phyloP scores from a whole-genome alignment of 2,888 invertebrate genomes.

The Toxonevra muliebris region DNA sequence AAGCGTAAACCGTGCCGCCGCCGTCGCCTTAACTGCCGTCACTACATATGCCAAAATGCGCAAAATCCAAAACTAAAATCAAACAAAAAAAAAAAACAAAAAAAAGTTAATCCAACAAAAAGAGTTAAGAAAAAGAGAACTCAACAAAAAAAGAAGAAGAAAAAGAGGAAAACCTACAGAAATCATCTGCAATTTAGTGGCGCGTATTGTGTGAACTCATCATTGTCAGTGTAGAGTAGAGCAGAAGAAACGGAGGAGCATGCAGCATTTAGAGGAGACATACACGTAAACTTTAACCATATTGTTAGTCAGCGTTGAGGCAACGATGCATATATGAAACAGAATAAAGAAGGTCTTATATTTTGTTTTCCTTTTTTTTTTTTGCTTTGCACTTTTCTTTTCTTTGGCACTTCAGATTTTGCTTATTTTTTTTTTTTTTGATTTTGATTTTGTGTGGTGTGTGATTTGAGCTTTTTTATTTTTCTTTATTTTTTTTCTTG shows the following conservation, averaged over 20 bases:
- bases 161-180: slow-evolving; percentile 26
- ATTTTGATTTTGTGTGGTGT: slow-evolving; percentile 9
- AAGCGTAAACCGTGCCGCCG: slow-evolving; percentile 43
- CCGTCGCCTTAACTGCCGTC: slow-evolving; percentile 26
- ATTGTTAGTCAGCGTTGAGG: too few relatives aligned
- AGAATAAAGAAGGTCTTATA: slow-evolving; percentile 11
- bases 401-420: background rate
- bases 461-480: slow-evolving; percentile 9
- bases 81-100: slow-evolving; percentile 16
- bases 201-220: slow-evolving; percentile 48
- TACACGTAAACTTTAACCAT: too few relatives aligned
- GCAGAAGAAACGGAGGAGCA: slow-evolving; percentile 33
- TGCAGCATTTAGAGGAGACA: slow-evolving; percentile 36
- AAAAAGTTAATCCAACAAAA: slow-evolving; percentile 20
- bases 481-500: slow-evolving; percentile 13
- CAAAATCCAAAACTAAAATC: background rate
- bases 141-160: slow-evolving; percentile 13
- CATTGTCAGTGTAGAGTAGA: slow-evolving; percentile 33
- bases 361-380: slow-evolving; percentile 7
- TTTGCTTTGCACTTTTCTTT: slow-evolving; percentile 26
- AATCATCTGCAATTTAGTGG: slow-evolving; percentile 44
- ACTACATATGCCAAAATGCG: too few relatives aligned
- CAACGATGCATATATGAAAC: background rate
- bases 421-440: slow-evolving; percentile 13
- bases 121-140: slow-evolving; percentile 35